Conservation (phyloP, 2,113 vertebrate species). For the Pseudopodoces humilis region DNA sequence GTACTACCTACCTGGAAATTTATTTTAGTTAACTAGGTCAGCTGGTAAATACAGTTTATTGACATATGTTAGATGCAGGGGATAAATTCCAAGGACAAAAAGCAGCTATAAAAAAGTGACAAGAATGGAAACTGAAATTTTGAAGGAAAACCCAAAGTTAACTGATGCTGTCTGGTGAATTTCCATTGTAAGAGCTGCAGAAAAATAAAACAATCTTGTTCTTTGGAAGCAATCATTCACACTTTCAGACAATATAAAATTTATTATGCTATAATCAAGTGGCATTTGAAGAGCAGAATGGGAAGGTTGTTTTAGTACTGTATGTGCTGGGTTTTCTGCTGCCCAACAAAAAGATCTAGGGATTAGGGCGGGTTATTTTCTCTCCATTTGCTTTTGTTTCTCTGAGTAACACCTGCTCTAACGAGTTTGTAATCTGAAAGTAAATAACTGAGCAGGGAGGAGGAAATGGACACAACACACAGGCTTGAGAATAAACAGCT, state of each 20-base stretch:
- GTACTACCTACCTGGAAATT: not conserved
- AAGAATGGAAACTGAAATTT: not conserved
- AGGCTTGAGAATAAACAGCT: constrained; percentile 46
- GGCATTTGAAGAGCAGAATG: not conserved
- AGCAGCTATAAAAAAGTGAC: not conserved
- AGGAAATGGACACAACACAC: constrained; percentile 8
- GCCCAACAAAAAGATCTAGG: not conserved
- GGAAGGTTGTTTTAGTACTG: not conserved
- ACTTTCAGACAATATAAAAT: not conserved
- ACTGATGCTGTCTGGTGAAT: not conserved
- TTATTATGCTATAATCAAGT: not conserved
- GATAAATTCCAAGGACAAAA: not conserved
- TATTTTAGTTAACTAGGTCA: not conserved
- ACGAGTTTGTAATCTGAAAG: constrained; percentile 45
- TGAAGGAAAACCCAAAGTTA: not conserved
- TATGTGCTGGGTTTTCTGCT: not conserved
- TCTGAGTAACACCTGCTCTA: constrained; percentile 44
- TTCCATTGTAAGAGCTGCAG: not conserved
- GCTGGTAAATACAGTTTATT: not conserved
- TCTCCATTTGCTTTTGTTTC: constrained; percentile 38
- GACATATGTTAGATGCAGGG: not conserved
- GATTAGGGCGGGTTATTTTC: not conserved
- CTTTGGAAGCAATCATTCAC: not conserved
- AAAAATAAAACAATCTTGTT: not conserved
- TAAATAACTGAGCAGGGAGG: constrained; percentile 47